phyloP scores from a whole-genome alignment of 2,113 vertebrate genomes.

The Amblyornis subalaris region DNA sequence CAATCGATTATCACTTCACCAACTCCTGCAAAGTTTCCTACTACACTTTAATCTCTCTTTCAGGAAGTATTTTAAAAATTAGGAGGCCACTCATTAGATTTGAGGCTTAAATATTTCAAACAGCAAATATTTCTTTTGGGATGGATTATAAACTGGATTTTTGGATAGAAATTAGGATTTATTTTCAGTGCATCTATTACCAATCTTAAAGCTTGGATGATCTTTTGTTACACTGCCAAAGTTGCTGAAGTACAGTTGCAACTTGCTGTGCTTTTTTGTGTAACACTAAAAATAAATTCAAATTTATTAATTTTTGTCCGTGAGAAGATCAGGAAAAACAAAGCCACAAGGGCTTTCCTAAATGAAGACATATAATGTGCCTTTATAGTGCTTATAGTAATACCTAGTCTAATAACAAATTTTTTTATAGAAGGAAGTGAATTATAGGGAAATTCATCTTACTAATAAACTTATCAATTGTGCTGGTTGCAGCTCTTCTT shows the following conservation, averaged over 20 bases:
- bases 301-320: background rate
- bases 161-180: background rate
- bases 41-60: background rate
- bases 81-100: background rate
- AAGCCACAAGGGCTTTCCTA: background rate
- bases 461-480: background rate
- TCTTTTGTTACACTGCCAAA: background rate
- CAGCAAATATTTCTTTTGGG: background rate
- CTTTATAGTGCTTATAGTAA: background rate
- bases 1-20: background rate
- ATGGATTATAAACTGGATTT: background rate
- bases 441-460: background rate
- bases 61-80: background rate
- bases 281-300: background rate
- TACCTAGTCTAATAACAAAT: background rate
- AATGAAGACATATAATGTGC: background rate
- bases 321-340: background rate
- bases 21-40: background rate
- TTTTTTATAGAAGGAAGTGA: background rate
- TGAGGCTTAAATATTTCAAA: background rate
- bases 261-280: background rate
- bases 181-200: background rate
- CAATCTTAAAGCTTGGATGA: background rate
- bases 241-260: background rate
- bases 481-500: background rate